Evolutionary conservation across 2,113 vertebrate species (phyloP), one percentile per base, ranked within the genome.

Genomic region (Atractosteus spatula): DNA sequence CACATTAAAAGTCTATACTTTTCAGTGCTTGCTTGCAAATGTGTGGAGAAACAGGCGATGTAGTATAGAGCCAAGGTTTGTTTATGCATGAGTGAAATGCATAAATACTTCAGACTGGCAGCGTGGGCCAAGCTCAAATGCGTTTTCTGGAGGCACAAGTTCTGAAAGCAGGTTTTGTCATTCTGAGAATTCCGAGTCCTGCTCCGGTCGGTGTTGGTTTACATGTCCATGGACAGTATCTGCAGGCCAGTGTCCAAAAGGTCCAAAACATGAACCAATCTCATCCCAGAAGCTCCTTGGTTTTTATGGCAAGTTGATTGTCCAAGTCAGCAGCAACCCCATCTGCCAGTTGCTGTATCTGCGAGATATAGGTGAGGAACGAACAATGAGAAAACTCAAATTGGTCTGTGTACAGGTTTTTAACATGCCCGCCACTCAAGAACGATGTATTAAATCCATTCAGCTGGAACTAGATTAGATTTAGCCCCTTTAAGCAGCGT

Each of bases 331-430:
- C 77, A 0, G 80, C 43, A 0, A 85, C 64, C 56, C 79, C 78
- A 0, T 99, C 96, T 2, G 92, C 79, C 95, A 98, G 96, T 86
- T 97, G 97, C 83, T 97, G 95, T 82, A 99, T 93, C 97, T 99
- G 87, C 2, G 43, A 77, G 8, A 68, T 12, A 65, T 2, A 41
- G 71, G 59, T 82, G 41, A 3, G 62, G 7, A 13, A 73, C 54
- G 5, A 62, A 11, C 54, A 51, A 51, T 2, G 5, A 51, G 10
- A 5, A 51, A 51, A 51, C 29, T 29, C 29, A 29, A 29, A 29
- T 29, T 29, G 29, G 29, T 29, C 29, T 29, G 29, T 29, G 29
- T 29, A 29, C 29, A 29, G 29, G 29, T 29, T 29, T 29, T 29
- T 29, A 29, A 29, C 29, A 29, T 29, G 29, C 29, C 29, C 29